These are phyloP conservation scores for Nothoprocta pentlandii DNA, from an alignment of 2,113 vertebrate genomes.

Conservation along the genomic window DNA sequence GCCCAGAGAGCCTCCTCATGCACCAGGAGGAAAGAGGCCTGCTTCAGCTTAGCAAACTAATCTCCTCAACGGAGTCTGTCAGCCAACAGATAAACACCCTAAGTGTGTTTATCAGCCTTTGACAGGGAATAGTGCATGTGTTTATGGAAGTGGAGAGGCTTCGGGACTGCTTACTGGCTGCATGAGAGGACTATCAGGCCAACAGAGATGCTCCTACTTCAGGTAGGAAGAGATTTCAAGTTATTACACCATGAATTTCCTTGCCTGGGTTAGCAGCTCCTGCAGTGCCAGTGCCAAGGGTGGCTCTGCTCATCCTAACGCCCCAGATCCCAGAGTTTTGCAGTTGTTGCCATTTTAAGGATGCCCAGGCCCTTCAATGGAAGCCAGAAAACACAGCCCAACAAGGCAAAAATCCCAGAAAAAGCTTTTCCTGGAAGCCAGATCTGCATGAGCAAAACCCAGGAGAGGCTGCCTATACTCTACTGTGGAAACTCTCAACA, in stretches of 20 bases:
- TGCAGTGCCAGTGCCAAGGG: neutral
- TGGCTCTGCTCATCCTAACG: rapidly evolving
- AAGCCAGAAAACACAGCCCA: neutral
- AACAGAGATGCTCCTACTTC: rapidly evolving
- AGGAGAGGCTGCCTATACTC: neutral
- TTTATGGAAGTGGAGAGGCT: neutral
- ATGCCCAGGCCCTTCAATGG: rapidly evolving
- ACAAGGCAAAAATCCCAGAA: neutral
- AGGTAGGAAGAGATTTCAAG: neutral
- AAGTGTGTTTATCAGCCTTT: conserved; percentile 27
- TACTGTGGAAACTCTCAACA: neutral
- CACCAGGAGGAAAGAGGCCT: neutral
- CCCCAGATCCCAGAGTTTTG: rapidly evolving
- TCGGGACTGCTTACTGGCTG: neutral
- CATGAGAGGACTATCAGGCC: neutral
- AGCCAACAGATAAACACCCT: conserved; percentile 56
- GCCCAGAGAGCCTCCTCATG: rapidly evolving
- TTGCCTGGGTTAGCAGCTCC: neutral
- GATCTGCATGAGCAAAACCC: neutral
- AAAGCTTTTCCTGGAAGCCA: neutral
- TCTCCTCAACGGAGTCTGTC: neutral
- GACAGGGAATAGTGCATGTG: neutral
- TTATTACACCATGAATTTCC: neutral
- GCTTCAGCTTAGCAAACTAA: neutral
- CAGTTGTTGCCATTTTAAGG: neutral